These are phyloP conservation scores for Drosophila pegasa DNA, from an alignment of 2,888 invertebrate genomes.

Conservation along the genomic window DNA sequence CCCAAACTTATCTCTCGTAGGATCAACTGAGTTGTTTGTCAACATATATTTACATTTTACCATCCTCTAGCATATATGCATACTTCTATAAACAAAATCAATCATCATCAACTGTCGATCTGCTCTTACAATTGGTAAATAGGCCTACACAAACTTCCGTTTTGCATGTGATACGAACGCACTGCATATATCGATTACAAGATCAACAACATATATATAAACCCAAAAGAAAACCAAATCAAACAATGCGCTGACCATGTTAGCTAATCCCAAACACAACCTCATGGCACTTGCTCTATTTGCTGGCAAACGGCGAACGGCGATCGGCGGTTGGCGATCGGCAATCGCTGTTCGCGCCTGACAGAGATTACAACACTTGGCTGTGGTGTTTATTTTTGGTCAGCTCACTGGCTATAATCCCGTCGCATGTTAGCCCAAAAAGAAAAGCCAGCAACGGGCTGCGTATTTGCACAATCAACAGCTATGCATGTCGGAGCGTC, in stretches of 20 bases:
- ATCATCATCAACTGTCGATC: slow-evolving; percentile 4
- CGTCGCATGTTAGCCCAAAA: slow-evolving; percentile 68
- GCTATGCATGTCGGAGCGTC: slow-evolving; percentile 15
- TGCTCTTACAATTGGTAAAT: background rate
- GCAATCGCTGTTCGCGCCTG: slow-evolving; percentile 61
- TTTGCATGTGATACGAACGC: slow-evolving; percentile 25
- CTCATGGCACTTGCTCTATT: slow-evolving; percentile 58
- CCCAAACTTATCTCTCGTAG: no score
- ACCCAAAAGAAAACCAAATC: slow-evolving; percentile 7
- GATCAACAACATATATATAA: slow-evolving; percentile 47
- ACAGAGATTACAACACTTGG: slow-evolving; percentile 63
- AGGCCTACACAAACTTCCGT: slow-evolving; percentile 60
- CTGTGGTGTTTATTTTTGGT: slow-evolving; percentile 70
- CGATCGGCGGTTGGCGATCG: slow-evolving; percentile 11
- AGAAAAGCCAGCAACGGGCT: slow-evolving; percentile 34
- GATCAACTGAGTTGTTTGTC: no score
- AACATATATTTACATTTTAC: background rate
- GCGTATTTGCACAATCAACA: slow-evolving; percentile 59
- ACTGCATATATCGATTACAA: slow-evolving; percentile 63
- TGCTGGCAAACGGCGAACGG: slow-evolving; percentile 43
- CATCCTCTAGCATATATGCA: background rate
- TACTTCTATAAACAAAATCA: slow-evolving; percentile 8
- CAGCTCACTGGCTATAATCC: slow-evolving; percentile 55
- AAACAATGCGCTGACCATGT: slow-evolving; percentile 49
- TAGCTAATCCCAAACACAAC: slow-evolving; percentile 47